Percentiles rank a stretch among this genome's conserved stretches.
phyloP scores from a whole-genome alignment of 2,113 vertebrate species.

The Phrynosoma platyrhinos region DNA sequence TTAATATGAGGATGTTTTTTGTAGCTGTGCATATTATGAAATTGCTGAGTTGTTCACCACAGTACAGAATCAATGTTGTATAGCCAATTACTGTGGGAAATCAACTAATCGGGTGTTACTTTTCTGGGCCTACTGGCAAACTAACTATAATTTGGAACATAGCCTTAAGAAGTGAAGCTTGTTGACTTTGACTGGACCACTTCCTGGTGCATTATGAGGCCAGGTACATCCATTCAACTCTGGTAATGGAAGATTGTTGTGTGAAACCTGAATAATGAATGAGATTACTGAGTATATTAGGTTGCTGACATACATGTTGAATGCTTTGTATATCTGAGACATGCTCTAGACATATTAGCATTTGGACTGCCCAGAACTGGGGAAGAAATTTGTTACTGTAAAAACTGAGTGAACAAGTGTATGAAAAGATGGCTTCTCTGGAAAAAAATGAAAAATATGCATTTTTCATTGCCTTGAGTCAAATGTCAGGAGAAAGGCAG shows the following conservation, averaged over 20 bases:
- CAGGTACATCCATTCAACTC: background rate
- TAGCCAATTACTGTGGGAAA: background rate
- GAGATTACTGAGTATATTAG: background rate
- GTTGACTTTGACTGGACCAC: too few species aligned
- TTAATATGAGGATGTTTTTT: background rate
- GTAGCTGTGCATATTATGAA: background rate
- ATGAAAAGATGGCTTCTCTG: background rate
- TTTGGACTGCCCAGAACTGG: background rate
- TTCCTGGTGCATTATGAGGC: background rate
- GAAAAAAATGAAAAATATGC: background rate
- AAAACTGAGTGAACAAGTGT: background rate
- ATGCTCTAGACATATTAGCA: background rate
- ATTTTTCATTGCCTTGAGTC: too few species aligned
- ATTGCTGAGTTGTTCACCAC: background rate
- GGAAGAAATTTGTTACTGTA: background rate
- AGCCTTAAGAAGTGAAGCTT: too few species aligned
- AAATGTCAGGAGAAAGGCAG: too few species aligned
- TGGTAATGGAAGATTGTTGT: background rate
- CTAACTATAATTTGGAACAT: too few species aligned
- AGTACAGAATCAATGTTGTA: background rate
- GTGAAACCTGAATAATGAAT: background rate
- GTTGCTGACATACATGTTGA: background rate
- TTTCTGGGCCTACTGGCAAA: too few species aligned
- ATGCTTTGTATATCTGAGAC: background rate
- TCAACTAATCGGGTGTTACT: background rate